phyloP scores from a whole-genome alignment of 1,140 invertebrate genomes.

The Bombus superbus region DNA sequence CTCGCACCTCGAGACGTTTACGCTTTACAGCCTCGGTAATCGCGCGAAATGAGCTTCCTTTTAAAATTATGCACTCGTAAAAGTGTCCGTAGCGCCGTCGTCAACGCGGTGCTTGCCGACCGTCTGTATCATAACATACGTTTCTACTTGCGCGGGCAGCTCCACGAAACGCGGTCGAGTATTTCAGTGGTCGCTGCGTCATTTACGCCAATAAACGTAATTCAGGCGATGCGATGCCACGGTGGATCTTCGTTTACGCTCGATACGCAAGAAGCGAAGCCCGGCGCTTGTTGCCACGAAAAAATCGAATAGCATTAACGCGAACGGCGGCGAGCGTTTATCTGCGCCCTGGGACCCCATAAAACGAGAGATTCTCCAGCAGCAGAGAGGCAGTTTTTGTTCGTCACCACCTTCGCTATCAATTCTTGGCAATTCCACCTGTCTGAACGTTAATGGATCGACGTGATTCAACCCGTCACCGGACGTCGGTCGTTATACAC shows the following conservation, averaged over 20 bases:
- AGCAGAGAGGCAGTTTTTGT: constrained; percentile 43
- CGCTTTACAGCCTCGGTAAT: neutral
- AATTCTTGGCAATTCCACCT: constrained; percentile 60
- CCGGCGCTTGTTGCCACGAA: constrained; percentile 14
- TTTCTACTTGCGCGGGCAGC: neutral
- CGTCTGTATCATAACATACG: constrained; percentile 17
- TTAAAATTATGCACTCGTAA: constrained; percentile 28
- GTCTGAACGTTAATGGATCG: constrained; percentile 30
- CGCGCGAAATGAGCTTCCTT: constrained; percentile 17
- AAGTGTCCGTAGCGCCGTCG: neutral
- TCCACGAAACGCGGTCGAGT: neutral
- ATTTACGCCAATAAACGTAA: constrained; percentile 45
- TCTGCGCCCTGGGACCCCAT: constrained; percentile 43
- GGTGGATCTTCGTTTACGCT: neutral
- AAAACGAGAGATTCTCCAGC: constrained; percentile 48
- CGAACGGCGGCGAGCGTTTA: constrained; percentile 45
- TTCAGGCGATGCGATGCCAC: constrained; percentile 9
- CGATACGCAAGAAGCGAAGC: neutral
- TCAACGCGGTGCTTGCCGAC: no score
- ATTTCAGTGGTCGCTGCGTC: neutral
- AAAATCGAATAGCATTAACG: constrained; percentile 48
- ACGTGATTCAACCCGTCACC: constrained; percentile 35
- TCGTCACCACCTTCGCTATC: constrained; percentile 52
- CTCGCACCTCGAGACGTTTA: no score
- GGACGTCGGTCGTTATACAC: neutral